Conservation (phyloP, 2,888 invertebrate species). For the Sclerodermus sp. region DNA sequence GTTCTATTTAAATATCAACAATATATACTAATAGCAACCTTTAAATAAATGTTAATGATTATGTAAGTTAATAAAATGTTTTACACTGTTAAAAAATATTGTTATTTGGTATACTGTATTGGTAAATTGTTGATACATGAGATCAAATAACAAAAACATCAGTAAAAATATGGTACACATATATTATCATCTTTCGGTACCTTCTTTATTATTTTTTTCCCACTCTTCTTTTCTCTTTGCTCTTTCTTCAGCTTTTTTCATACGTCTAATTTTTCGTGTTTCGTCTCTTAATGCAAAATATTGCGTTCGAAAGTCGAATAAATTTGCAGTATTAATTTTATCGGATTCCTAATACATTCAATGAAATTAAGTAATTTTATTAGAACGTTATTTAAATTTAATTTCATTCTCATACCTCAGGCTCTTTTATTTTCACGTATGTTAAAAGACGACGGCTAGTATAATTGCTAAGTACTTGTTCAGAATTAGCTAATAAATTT, state of each 20-base stretch:
- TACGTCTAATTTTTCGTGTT: conserved; percentile 66
- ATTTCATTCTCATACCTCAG: conserved; percentile 48
- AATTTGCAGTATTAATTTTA: conserved; percentile 40
- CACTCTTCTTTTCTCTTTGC: conserved; percentile 46
- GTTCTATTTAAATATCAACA: conserved; percentile 6
- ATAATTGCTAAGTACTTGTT: conserved; percentile 81
- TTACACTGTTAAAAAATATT: too few species aligned
- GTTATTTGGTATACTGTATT: conserved; percentile 14
- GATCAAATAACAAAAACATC: too few species aligned
- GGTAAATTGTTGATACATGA: conserved; percentile 9
- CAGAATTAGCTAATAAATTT: conserved; percentile 77
- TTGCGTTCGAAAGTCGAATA: conserved; percentile 65
- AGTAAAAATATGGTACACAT: too few species aligned
- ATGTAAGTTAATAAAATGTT: too few species aligned
- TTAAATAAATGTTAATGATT: too few species aligned
- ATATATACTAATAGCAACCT: conserved; percentile 16
- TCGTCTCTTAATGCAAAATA: conserved; percentile 72
- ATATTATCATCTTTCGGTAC: conserved; percentile 35
- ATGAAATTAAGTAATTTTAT: too few species aligned
- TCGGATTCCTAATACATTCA: conserved; percentile 39
- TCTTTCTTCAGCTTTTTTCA: conserved; percentile 57
- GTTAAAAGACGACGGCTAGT: conserved; percentile 84
- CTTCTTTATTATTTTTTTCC: conserved; percentile 39
- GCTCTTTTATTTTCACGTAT: conserved; percentile 74
- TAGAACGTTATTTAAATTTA: too few species aligned